Evolutionary conservation across 1,140 invertebrate species (phyloP).

Genomic region (Scaptomyza montana): DNA sequence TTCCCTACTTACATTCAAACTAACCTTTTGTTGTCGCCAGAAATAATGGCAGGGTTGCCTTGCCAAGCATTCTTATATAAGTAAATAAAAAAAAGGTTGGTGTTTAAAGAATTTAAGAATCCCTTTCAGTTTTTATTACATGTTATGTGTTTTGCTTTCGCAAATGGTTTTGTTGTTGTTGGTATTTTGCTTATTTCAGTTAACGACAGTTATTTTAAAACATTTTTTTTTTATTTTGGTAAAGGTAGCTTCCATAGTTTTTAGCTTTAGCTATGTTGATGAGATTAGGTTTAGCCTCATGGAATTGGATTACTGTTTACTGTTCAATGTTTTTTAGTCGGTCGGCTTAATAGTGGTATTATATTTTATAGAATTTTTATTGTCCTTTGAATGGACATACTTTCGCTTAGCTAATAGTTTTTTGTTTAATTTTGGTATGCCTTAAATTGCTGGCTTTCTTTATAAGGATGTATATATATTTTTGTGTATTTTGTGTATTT

Average conservation of each 20-base stretch:
- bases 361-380: slow-evolving; percentile 72
- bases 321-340: slow-evolving; percentile 30
- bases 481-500: slow-evolving; percentile 18
- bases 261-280: slow-evolving; percentile 46
- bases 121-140: slow-evolving; percentile 76
- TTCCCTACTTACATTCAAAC: slow-evolving; percentile 15
- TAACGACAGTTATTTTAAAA: slow-evolving; percentile 76
- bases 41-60: background rate
- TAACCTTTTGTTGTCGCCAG: slow-evolving; percentile 4
- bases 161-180: slow-evolving; percentile 17
- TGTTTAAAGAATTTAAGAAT: slow-evolving; percentile 81
- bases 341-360: slow-evolving; percentile 51
- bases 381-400: slow-evolving; percentile 78
- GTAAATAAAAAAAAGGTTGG: slow-evolving; percentile 40
- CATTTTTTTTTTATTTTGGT: slow-evolving; percentile 40
- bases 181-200: slow-evolving; percentile 30
- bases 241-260: slow-evolving; percentile 38
- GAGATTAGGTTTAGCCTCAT: slow-evolving; percentile 48
- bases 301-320: slow-evolving; percentile 25
- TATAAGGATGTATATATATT: slow-evolving; percentile 21
- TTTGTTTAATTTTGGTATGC: slow-evolving; percentile 40
- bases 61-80: slow-evolving; percentile 1
- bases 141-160: slow-evolving; percentile 53
- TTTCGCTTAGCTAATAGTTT: slow-evolving; percentile 71
- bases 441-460: slow-evolving; percentile 41